Evolutionary conservation across 53 echinoderm and acorn worm genomes (phyloP).

Genomic region (Mesocentrotus franciscanus): DNA sequence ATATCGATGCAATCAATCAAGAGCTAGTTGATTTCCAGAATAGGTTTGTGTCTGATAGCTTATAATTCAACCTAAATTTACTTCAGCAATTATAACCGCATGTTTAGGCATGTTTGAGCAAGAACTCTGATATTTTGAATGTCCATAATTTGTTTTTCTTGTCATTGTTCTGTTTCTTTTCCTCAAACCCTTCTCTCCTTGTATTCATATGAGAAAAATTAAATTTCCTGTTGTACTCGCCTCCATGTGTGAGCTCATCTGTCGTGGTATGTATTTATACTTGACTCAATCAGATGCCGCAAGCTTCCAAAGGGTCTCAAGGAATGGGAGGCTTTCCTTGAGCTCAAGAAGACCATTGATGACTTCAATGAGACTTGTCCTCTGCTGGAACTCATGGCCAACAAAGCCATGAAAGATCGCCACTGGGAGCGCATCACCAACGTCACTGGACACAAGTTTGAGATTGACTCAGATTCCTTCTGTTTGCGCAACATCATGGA

Average conservation of each 20-base stretch:
- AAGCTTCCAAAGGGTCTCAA: constrained; percentile 95
- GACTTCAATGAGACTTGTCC: constrained; percentile 99
- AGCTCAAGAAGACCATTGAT: constrained; percentile 96
- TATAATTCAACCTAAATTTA: background rate
- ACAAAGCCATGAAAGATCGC: constrained; percentile 95
- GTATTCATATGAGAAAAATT: background rate
- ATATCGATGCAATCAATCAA: constrained; percentile 93
- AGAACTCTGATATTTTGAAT: background rate
- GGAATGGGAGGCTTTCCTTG: constrained; percentile 94
- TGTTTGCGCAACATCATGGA: constrained; percentile 93
- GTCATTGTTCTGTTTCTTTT: background rate
- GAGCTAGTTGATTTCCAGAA: constrained; percentile 96
- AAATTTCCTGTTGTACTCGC: background rate
- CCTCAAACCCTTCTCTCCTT: background rate
- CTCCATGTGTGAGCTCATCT: background rate
- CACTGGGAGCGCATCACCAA: constrained; percentile 96
- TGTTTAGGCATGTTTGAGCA: background rate
- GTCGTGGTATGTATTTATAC: background rate
- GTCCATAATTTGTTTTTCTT: background rate
- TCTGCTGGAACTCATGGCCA: constrained; percentile 94
- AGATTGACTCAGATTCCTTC: constrained; percentile 92
- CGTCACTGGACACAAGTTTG: constrained; percentile 87
- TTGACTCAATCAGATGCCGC: constrained; percentile 75
- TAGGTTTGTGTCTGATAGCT: constrained; percentile 68
- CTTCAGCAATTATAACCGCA: background rate